Conservation (phyloP, 2,888 invertebrate genomes). For the Dascillus cervinus region DNA sequence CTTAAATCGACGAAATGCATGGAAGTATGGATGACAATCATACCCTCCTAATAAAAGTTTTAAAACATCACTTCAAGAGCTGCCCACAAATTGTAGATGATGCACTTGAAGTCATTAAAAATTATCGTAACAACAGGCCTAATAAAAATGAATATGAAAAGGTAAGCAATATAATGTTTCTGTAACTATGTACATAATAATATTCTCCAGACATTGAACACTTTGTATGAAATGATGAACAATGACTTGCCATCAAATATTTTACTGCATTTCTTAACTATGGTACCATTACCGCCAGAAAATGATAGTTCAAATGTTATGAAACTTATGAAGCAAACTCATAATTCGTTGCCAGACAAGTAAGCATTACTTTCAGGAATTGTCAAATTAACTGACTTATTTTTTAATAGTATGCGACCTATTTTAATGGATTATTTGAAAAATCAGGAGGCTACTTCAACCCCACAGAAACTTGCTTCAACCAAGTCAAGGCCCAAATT, state of each 20-base stretch:
- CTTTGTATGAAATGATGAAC: conserved; percentile 31
- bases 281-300: conserved; percentile 33
- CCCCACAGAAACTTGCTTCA: conserved; percentile 6
- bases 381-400: too few species aligned
- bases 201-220: conserved; percentile 28
- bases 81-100: conserved; percentile 31
- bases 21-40: conserved; percentile 29
- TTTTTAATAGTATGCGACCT: conserved; percentile 14
- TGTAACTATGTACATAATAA: neutral
- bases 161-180: conserved; percentile 15
- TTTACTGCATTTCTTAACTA: conserved; percentile 34
- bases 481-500: too few species aligned
- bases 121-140: conserved; percentile 28
- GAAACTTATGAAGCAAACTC: conserved; percentile 12
- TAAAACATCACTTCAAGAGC: conserved; percentile 34
- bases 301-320: conserved; percentile 15
- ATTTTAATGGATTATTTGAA: conserved; percentile 19
- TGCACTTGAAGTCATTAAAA: conserved; percentile 31
- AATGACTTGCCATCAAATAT: conserved; percentile 35
- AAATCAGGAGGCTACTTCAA: conserved; percentile 11
- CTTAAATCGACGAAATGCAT: too few species aligned
- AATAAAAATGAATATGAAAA: conserved; percentile 33
- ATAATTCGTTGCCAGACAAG: conserved; percentile 8
- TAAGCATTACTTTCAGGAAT: conserved; percentile 3
- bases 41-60: conserved; percentile 32